Evolutionary conservation across 2,888 invertebrate genomes (phyloP).

Genomic region (Euzophera pinguis): DNA sequence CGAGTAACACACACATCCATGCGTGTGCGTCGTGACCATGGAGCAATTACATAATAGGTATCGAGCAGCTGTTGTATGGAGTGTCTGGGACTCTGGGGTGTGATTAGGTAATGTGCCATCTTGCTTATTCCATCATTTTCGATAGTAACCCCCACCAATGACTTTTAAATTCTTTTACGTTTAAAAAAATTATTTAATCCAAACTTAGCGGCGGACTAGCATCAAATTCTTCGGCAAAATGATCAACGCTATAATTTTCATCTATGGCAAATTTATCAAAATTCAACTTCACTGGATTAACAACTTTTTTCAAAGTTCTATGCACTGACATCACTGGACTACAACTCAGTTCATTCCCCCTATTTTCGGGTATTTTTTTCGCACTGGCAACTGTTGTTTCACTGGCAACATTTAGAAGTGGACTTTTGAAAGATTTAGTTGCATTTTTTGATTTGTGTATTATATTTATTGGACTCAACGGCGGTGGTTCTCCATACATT

Average conservation of each 20-base stretch:
- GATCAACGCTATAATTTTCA: slow-evolving; percentile 37
- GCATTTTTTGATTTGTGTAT: slow-evolving; percentile 56
- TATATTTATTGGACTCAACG: slow-evolving; percentile 70
- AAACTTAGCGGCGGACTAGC: slow-evolving; percentile 67
- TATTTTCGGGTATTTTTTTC: slow-evolving; percentile 27
- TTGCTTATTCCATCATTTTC: too few species aligned
- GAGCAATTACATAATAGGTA: too few species aligned
- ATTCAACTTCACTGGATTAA: slow-evolving; percentile 53
- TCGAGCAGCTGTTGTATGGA: too few species aligned
- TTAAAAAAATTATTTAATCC: slow-evolving; percentile 41
- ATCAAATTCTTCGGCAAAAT: slow-evolving; percentile 65
- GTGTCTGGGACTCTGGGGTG: too few species aligned
- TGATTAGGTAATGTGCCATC: too few species aligned
- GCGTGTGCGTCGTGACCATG: too few species aligned
- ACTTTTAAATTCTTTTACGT: too few species aligned
- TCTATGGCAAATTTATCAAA: slow-evolving; percentile 36
- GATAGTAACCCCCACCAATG: too few species aligned
- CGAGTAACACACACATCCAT: too few species aligned
- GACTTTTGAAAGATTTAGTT: slow-evolving; percentile 58
- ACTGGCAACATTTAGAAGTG: slow-evolving; percentile 45
- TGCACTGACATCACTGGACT: slow-evolving; percentile 48
- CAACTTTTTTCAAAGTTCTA: slow-evolving; percentile 42
- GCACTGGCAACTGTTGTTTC: slow-evolving; percentile 19
- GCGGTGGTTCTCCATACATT: slow-evolving; percentile 77
- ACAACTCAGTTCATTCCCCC: slow-evolving; percentile 19